Evolutionary conservation across 92 coral and sea anemone genomes (phyloP).

Genomic region (Parazoanthus atlanticus): DNA sequence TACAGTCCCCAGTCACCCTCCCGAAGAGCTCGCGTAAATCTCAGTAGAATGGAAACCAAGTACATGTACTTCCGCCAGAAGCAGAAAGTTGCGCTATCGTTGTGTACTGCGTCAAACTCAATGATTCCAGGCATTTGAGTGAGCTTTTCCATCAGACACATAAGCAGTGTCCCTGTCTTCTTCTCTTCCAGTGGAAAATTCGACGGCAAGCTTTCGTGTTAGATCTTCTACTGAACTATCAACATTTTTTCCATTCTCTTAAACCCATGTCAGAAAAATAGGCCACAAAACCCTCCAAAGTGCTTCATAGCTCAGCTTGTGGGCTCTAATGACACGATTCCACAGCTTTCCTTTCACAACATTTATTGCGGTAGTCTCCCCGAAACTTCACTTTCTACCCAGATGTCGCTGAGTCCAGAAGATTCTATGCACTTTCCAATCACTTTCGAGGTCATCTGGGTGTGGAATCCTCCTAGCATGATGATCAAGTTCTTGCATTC

Average conservation of each 20-base stretch:
- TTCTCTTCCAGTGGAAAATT: constrained; percentile 28
- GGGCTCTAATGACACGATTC: constrained; percentile 48
- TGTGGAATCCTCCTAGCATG: constrained; percentile 64
- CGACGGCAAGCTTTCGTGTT: constrained; percentile 42
- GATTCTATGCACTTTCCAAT: constrained; percentile 64
- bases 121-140: constrained; percentile 18
- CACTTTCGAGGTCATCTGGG: constrained; percentile 61
- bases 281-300: constrained; percentile 50
- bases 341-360: constrained; percentile 43
- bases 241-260: constrained; percentile 43
- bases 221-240: constrained; percentile 50
- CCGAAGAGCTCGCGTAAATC: constrained; percentile 68
- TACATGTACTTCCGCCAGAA: constrained; percentile 60
- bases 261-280: constrained; percentile 33
- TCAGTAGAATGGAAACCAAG: constrained; percentile 60
- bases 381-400: constrained; percentile 47
- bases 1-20: constrained; percentile 78
- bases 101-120: constrained; percentile 46
- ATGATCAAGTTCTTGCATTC: constrained; percentile 53
- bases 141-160: background rate
- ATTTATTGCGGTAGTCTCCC: constrained; percentile 40
- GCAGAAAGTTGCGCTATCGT: constrained; percentile 45
- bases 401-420: constrained; percentile 59
- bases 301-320: constrained; percentile 46
- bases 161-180: background rate